phyloP scores from a whole-genome alignment of 2,113 vertebrate genomes.

The Hyla sarda region DNA sequence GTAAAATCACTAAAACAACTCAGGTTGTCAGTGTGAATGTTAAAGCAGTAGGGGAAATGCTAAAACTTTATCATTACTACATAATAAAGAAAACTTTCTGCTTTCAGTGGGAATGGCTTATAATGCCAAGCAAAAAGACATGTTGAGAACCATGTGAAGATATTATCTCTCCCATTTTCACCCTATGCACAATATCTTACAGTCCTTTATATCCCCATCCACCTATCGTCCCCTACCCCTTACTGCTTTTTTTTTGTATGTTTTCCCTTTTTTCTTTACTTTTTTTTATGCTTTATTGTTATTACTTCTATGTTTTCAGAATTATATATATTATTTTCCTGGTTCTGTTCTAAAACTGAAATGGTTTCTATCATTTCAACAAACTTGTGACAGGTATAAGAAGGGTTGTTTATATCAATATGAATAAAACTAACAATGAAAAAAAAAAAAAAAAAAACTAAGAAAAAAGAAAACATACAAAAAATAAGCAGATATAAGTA shows the following conservation, averaged over 20 bases:
- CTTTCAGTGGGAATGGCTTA: not conserved
- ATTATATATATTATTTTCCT: not conserved
- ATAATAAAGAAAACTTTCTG: not conserved
- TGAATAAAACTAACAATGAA: too few species aligned
- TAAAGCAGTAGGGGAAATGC: not conserved
- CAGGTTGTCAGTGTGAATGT: not conserved
- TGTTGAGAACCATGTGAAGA: too few species aligned
- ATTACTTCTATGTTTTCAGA: not conserved
- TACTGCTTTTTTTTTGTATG: not conserved
- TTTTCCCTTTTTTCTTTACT: not conserved
- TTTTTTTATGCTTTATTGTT: not conserved
- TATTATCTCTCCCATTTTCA: not conserved
- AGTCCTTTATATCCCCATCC: too few species aligned
- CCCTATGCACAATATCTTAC: not conserved
- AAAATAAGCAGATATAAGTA: too few species aligned
- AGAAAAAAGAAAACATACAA: too few species aligned
- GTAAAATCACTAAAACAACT: slow-evolving; percentile 29
- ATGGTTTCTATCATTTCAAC: too few species aligned
- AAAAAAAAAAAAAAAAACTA: too few species aligned
- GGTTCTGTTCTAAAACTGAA: not conserved
- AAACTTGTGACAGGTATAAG: too few species aligned
- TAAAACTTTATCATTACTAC: not conserved
- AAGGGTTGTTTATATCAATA: too few species aligned
- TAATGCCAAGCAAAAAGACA: not conserved
- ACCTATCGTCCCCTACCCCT: not conserved